These are phyloP conservation scores for Brachypterus glaber DNA, from an alignment of 2,888 invertebrate species.

Conservation along the genomic window DNA sequence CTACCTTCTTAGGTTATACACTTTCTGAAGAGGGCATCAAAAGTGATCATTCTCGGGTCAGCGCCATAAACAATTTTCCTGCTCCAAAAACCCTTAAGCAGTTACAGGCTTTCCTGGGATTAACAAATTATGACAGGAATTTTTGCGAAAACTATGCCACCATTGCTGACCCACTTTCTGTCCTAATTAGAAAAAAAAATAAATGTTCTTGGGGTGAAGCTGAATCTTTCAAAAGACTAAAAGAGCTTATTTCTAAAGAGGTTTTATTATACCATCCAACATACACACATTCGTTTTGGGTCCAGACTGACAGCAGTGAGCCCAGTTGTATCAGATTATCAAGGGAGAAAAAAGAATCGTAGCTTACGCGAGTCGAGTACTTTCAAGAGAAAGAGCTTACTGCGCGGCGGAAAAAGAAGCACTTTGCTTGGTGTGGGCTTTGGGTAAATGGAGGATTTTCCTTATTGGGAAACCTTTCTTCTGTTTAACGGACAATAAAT, in stretches of 20 bases:
- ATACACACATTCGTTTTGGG: no score
- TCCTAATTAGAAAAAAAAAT: slow-evolving; percentile 5
- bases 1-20: slow-evolving; percentile 21
- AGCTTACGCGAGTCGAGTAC: slow-evolving; percentile 7
- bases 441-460: neutral
- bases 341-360: slow-evolving; percentile 3
- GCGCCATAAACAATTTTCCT: slow-evolving; percentile 18
- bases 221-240: no score
- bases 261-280: slow-evolving; percentile 5
- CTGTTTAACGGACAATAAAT: slow-evolving; percentile 1
- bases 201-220: slow-evolving; percentile 7
- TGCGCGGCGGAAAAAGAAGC: slow-evolving; percentile 3
- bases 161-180: no score
- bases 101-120: slow-evolving; percentile 16
- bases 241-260: no score
- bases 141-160: slow-evolving; percentile 9
- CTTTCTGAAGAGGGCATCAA: slow-evolving; percentile 16
- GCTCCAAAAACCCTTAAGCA: slow-evolving; percentile 16
- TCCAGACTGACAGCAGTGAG: no score
- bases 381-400: no score
- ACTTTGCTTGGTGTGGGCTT: slow-evolving; percentile 1
- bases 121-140: slow-evolving; percentile 16
- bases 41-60: slow-evolving; percentile 18
- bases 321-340: no score
- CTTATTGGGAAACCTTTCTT: no score